A percentile compares a stretch with the other conserved stretches of the same genome.
Evolutionary conservation across 2,113 vertebrate species (phyloP).

Genomic region (Odontophorus gujanensis): DNA sequence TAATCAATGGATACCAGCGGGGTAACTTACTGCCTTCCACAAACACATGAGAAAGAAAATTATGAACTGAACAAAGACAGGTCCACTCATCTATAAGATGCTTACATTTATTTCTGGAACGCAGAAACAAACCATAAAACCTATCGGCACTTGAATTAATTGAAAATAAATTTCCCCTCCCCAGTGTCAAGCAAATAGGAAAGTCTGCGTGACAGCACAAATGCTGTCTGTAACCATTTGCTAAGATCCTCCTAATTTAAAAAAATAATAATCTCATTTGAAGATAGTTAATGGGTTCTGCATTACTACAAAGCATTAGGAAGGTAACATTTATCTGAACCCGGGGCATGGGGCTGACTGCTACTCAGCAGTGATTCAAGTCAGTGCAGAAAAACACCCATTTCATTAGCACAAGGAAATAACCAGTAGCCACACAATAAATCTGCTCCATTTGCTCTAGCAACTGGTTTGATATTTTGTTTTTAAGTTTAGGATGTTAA

Average conservation of each 20-base stretch:
- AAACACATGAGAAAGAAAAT: constrained; percentile 29
- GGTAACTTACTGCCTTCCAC: background rate
- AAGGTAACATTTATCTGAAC: constrained; percentile 74
- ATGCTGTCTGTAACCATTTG: constrained; percentile 66
- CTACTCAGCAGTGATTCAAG: constrained; percentile 78
- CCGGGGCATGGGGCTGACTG: constrained; percentile 71
- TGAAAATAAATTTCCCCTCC: constrained; percentile 63
- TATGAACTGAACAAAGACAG: background rate
- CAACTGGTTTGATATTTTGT: constrained; percentile 52
- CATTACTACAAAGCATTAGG: constrained; percentile 72
- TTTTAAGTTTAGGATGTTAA: constrained; percentile 34
- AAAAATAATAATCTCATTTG: constrained; percentile 74
- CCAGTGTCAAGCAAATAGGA: constrained; percentile 63
- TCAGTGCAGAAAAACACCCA: constrained; percentile 76
- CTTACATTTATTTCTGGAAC: background rate
- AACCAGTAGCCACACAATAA: constrained; percentile 66
- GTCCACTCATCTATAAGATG: background rate
- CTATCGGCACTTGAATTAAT: constrained; percentile 29
- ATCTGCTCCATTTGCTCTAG: constrained; percentile 56
- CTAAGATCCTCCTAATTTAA: constrained; percentile 79
- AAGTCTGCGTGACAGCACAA: constrained; percentile 50
- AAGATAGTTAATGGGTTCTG: constrained; percentile 76
- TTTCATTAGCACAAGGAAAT: constrained; percentile 73
- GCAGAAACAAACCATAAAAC: constrained; percentile 20
- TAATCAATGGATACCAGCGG: background rate